Evolutionary conservation across 2,113 vertebrate species (phyloP), one percentile per base, ranked within the genome.

Genomic region (Amazona vittata): DNA sequence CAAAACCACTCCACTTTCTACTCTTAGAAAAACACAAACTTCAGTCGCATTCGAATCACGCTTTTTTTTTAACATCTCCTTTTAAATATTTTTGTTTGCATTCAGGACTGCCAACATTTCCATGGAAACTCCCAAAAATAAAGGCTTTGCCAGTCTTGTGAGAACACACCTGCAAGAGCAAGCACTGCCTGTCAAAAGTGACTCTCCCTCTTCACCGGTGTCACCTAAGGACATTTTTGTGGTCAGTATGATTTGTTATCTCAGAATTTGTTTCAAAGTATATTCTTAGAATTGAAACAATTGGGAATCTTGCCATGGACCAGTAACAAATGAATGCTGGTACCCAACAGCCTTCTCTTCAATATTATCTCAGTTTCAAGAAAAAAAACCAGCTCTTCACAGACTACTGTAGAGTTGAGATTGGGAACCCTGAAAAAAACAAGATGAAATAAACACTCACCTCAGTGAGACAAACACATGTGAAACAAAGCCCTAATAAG

Each of bases 81-180:
- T 96, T 94, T 84, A 94, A 95, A 87, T 90, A 82, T 91, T 97
- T 97, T 95, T 96, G 91, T 96, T 97, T 95, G 91, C 94, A 91
- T 94, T 93, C 83, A 95, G 87, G 73, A 71, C 82, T 96, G 94
- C 96, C 97, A 97, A 57, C 89, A 95, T 96, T 93, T 68, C 96
- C 76, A 95, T 94, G 82, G 96, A 96, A 97, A 97, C 94, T 28
- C 75, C 73, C 64, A 81, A 93, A 95, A 95, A 91, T 84, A 96
- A 89, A 95, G 95, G 73, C 79, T 89, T 91, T 95, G 83, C 84
- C 91, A 95, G 96, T 76, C 82, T 94, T 91, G 41, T 71, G 86
- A 94, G 81, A 95, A 53, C 91, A 88, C 95, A 97, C 97, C 97
- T 97, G 96, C 97, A 93, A 91, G 81, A 64, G 43, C 64, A 90